Base-by-base conservation (phyloP, 2,797 vertebrate genomes). In the Danio tinwini region DNA sequence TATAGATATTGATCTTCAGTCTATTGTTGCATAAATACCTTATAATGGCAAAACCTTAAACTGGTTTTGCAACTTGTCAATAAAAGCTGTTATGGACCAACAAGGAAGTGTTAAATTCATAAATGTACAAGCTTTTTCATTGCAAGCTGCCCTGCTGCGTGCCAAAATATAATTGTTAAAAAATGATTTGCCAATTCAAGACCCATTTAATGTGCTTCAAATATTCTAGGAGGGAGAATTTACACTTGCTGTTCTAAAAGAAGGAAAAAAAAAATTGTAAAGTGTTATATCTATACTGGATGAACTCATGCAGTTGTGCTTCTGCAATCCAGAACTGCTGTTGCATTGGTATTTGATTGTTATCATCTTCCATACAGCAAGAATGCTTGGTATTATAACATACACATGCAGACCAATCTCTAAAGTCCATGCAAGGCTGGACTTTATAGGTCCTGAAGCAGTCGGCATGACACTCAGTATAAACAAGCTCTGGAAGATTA, bases 311-410 rank as follows among this genome's bases (percentile, higher is more conserved):
- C 90, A 71, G 80, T 84, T 78, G 81, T 74, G 84, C 85, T 86
- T 85, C 82, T 85, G 86, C 84, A 82, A 90, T 87, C 85, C 83
- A 85, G 79, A 83, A 81, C 86, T 84, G 87, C 89, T 89, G 90
- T 90, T 90, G 89, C 91, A 83, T 92, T 91, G 91, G 92, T 92
- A 92, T 93, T 87, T 92, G 90, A 91, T 91, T 90, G 91, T 93
- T 93, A 93, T 90, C 85, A 85, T 89, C 87, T 80, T 76, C 87
- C 77, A 86, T 91, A 88, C 86, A 81, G 39, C 29, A 62, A n/a
- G 59, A 83, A 76, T 71, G 64, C n/a, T 78, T 64, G 69, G 56
- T 69, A 81, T 81, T 50, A 64, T 81, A 55, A 76, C 2, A 42
- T 76, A 69, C 63, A 49, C 52, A 62, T 44, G 45, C 50, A 64